Base-by-base conservation (phyloP, 2,888 invertebrate species). In the Drosophila nr. medialis region DNA sequence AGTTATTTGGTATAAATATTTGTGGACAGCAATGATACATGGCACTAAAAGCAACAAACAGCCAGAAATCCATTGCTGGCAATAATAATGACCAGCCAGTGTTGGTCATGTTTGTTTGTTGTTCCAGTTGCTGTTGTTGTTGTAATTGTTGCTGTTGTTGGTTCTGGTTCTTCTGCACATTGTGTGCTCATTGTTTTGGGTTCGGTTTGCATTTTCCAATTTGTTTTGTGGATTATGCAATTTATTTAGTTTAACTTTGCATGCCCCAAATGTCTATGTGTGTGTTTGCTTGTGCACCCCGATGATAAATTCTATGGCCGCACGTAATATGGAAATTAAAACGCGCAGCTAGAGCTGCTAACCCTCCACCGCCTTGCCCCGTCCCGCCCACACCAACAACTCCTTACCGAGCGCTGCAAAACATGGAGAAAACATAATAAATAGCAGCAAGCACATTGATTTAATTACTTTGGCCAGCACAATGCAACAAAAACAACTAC, bases 281-380 rank as follows among this genome's bases (percentile, higher is more conserved):
- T 66, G 38, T 56, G 24, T 45, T 24, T 24, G 45, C 34, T 50
- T 45, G 63, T 51, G 40, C 50, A 45, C 69, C 48, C 77, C 79
- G 75, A 80, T 89, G 90, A 89, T 91, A 87, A 87, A 91, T 91
- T 86, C 80, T 73, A 75, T 75, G 74, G 79, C 71, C 78, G 81
- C 91, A 91, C 91, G 90, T 86, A 83, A 91, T 91, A 84, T 87
- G 86, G 77, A 89, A 89, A 89, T 91, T 90, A 83, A 77, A 85
- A 68, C 69, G 68, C 67, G 65, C 67, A 53, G 49, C 58, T 64
- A 56, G 30, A 21, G 45, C 15, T 24, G 8, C 24, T 8, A 8
- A 24, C 8, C 24, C 15, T 15, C 4, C 45, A 24, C 4, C 45
- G 29, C 24, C 42, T n/a, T 5, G 13, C 56, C n/a, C 13, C 36